Base-by-base conservation (phyloP, 2,113 vertebrate species). In the Podilymbus podiceps region DNA sequence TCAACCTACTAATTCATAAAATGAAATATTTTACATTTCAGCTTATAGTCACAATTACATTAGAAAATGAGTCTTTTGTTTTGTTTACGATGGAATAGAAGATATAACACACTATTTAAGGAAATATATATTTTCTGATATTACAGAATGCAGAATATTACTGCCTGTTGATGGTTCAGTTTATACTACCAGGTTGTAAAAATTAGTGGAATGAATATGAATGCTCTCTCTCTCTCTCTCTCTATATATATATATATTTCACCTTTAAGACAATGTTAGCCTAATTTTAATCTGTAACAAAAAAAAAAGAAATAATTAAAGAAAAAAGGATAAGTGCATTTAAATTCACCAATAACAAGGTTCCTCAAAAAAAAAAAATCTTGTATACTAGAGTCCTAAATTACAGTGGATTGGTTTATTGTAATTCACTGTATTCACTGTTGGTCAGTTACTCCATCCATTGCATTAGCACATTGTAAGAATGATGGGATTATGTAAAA, bases 401-500 rank as follows among this genome's bases (percentile, higher is more conserved):
- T 88, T 44, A 72, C 10, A 11, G 46, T 6, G 6, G 18, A 77
- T 4, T 75, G 23, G 18, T 74, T 87, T 38, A 75, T 18, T 13
- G 20, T 23, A 1, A 38, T 38, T 38, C 38, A 38, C 38, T 38
- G 38, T 38, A 38, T 38, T 38, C 38, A 38, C 47, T 11, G 4
- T 8, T 82, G 33, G 47, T 49, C 81, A 94, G 56, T 85, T 81
- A 69, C 44, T 76, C 60, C 4, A 12, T 52, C 60, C 33, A 82
- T 2, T 62, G n/a, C 52, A 94, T 81, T 83, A 91, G 72, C 79
- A 72, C 8, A 74, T 64, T 35, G n/a, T 60, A 95, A 94, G 58
- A 97, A 90, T 64, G 63, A 90, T 44, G 15, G 79, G 87, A 96
- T 95, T 95, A 92, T 83, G 74, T 88, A 93, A 80, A 96, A 90